phyloP scores from a whole-genome alignment of 2,888 invertebrate species.

The Epsilonema sp. region DNA sequence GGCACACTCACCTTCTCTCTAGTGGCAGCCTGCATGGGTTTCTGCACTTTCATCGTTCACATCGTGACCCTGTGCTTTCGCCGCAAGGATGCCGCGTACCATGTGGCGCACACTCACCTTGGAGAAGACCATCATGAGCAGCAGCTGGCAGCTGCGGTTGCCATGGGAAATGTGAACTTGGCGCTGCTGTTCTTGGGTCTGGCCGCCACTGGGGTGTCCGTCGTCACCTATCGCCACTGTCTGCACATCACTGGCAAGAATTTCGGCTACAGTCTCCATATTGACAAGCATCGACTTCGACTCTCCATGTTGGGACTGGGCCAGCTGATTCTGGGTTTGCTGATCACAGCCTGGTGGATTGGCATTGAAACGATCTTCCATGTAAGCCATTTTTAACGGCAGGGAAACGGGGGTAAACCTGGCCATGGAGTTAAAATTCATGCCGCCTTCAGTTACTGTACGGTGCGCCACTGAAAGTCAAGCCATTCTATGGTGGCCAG shows the following conservation, averaged over 20 bases:
- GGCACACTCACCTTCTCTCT: not conserved
- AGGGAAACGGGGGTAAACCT: no score
- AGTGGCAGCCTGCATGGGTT: not conserved
- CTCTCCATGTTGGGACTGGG: constrained; percentile 6
- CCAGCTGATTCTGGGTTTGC: constrained; percentile 5
- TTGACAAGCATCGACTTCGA: constrained; percentile 6
- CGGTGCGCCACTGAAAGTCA: no score
- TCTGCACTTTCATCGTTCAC: constrained; percentile 2
- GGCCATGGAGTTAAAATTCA: no score
- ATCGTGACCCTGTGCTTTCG: constrained; percentile 5
- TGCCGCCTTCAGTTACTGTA: no score
- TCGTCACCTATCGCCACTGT: not conserved
- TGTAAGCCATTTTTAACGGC: no score
- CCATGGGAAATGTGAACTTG: not conserved
- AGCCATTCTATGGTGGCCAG: no score
- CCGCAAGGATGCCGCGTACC: not conserved
- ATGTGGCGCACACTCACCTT: no score
- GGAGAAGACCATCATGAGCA: not conserved
- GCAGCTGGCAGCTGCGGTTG: not conserved
- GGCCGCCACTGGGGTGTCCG: not conserved
- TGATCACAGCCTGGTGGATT: constrained; percentile 6
- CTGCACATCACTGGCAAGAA: constrained; percentile 5
- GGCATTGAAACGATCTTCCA: constrained; percentile 5
- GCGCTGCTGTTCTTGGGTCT: not conserved
- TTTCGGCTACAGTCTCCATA: constrained; percentile 2